Evolutionary conservation across 2,113 vertebrate genomes (phyloP).

Genomic region (Pseudopipra pipra): DNA sequence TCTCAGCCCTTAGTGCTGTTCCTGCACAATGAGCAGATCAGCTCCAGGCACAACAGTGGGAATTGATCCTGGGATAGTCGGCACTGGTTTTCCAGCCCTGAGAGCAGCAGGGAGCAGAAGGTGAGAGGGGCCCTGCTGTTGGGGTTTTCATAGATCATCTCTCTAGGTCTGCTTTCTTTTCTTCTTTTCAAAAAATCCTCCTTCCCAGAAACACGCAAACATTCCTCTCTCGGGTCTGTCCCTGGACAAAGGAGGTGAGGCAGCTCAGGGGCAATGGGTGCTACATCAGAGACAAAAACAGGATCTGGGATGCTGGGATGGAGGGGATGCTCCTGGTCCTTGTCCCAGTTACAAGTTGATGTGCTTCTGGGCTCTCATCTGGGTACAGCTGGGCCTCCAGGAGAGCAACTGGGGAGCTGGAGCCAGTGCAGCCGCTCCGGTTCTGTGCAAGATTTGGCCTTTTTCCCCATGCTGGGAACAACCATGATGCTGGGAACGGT

Average conservation of each 20-base stretch:
- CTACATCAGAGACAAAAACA: background rate
- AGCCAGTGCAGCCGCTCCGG: background rate
- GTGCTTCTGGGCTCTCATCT: rapidly evolving
- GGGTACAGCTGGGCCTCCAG: background rate
- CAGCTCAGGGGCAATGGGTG: rapidly evolving
- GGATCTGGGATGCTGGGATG: background rate
- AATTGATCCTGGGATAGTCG: rapidly evolving
- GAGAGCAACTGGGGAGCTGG: background rate
- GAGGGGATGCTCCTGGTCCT: background rate
- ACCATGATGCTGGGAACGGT: background rate
- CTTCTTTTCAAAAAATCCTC: background rate
- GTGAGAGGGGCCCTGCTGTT: background rate
- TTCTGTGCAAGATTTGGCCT: background rate
- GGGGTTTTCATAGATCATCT: background rate
- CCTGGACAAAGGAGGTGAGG: rapidly evolving
- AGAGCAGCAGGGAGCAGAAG: background rate
- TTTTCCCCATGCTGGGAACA: rapidly evolving
- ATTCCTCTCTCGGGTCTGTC: background rate
- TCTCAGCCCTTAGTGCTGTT: background rate
- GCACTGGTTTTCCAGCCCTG: background rate
- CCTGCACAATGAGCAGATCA: background rate
- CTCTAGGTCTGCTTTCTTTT: background rate
- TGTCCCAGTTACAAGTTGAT: rapidly evolving
- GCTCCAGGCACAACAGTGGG: background rate
- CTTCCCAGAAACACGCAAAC: rapidly evolving